Conservation (phyloP, 2,797 vertebrate species). For the Macroramphosus scolopax region DNA sequence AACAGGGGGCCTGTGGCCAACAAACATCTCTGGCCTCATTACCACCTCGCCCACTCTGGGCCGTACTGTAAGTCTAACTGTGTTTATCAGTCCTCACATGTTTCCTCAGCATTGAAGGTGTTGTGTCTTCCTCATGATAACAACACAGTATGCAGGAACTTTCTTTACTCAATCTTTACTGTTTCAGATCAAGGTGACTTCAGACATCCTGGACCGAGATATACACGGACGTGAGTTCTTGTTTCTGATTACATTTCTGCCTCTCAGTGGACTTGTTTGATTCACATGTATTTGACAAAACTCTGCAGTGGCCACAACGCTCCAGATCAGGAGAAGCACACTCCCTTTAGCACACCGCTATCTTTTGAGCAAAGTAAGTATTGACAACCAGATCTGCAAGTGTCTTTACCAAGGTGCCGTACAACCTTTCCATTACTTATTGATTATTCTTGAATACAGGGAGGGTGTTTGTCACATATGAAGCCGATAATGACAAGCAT, state of each 20-base stretch:
- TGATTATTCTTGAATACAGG: conserved; percentile 52
- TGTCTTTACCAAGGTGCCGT: not conserved
- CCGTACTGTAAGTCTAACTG: conserved; percentile 67
- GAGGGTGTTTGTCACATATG: conserved; percentile 81
- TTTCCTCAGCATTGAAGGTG: too few relatives aligned
- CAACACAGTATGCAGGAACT: too few relatives aligned
- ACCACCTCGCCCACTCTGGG: conserved; percentile 38
- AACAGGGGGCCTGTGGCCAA: conserved; percentile 35
- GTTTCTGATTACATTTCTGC: not conserved
- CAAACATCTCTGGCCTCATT: conserved; percentile 38
- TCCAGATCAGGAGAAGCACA: conserved; percentile 50
- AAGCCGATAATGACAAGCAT: conserved; percentile 79
- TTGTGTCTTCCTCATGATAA: too few relatives aligned
- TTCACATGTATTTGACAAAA: not conserved
- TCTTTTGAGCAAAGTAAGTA: conserved; percentile 81
- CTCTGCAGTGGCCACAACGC: conserved; percentile 34
- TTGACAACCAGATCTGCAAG: rapidly evolving
- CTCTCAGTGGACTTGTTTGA: not conserved
- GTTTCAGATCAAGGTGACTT: conserved; percentile 49
- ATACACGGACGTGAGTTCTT: conserved; percentile 56
- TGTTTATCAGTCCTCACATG: not conserved
- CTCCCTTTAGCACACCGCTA: conserved; percentile 56
- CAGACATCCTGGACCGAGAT: conserved; percentile 36
- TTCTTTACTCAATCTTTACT: not conserved
- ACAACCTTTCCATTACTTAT: not conserved